These are phyloP conservation scores for Eurystomus glaucurus DNA, from an alignment of 2,797 vertebrate species.

Conservation along the genomic window DNA sequence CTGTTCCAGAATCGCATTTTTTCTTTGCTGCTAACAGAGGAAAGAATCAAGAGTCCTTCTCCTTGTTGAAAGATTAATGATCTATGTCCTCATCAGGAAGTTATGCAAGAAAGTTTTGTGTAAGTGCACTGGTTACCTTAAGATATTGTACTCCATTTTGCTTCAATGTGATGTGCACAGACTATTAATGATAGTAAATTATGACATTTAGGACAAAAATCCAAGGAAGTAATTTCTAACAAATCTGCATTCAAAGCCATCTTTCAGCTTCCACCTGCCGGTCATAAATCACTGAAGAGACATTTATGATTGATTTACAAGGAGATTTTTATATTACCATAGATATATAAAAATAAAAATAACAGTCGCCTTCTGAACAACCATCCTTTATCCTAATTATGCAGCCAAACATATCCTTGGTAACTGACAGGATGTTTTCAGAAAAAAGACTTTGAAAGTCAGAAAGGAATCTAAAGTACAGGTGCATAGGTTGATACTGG, in stretches of 20 bases:
- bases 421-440: slow-evolving; percentile 1
- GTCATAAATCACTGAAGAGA: slow-evolving; percentile 33
- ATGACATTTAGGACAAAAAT: slow-evolving; percentile 1
- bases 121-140: neutral
- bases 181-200: slow-evolving; percentile 8
- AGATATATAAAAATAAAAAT: slow-evolving; percentile 44
- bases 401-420: neutral
- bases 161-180: neutral
- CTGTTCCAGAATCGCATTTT: neutral
- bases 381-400: slow-evolving; percentile 38
- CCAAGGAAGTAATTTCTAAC: slow-evolving; percentile 14
- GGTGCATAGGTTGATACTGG: neutral
- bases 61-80: neutral
- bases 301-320: slow-evolving; percentile 57
- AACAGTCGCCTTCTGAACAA: slow-evolving; percentile 1
- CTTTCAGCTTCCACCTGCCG: neutral
- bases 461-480: neutral
- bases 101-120: neutral
- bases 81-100: neutral
- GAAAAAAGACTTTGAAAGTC: neutral
- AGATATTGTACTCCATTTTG: neutral
- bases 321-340: neutral
- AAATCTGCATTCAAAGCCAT: slow-evolving; percentile 19
- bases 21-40: neutral
- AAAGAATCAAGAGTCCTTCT: neutral